Conservation (phyloP, 1,140 invertebrate species). For the Paraescarpia echinospica region DNA sequence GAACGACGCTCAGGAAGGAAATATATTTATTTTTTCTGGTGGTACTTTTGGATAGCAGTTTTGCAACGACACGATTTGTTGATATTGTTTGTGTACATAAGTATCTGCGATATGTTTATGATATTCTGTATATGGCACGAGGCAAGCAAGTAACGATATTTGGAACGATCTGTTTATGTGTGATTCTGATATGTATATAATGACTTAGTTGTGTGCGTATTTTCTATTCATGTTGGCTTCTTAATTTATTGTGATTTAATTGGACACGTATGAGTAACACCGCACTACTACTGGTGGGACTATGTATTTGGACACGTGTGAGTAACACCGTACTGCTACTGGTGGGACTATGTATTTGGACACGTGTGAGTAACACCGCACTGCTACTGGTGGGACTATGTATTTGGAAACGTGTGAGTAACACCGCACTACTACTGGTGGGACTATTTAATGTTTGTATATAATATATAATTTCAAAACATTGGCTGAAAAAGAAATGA, state of each 20-base stretch:
- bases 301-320: neutral
- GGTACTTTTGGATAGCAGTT: neutral
- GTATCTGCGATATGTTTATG: neutral
- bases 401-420: neutral
- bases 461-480: neutral
- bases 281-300: no score
- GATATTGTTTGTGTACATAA: neutral
- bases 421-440: no score
- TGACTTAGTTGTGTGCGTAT: neutral
- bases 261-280: neutral
- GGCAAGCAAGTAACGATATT: neutral
- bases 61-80: neutral
- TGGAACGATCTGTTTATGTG: neutral
- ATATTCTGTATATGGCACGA: neutral
- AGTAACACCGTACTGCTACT: no score
- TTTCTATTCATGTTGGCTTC: neutral
- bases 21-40: no score
- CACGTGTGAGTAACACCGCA: no score
- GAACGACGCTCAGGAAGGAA: no score
- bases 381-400: no score
- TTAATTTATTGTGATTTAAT: neutral
- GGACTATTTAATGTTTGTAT: neutral
- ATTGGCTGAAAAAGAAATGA: neutral
- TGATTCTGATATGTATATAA: neutral
- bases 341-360: no score